These are phyloP conservation scores for Chymomyza fuscimana DNA, from an alignment of 2,888 invertebrate species.

Conservation along the genomic window DNA sequence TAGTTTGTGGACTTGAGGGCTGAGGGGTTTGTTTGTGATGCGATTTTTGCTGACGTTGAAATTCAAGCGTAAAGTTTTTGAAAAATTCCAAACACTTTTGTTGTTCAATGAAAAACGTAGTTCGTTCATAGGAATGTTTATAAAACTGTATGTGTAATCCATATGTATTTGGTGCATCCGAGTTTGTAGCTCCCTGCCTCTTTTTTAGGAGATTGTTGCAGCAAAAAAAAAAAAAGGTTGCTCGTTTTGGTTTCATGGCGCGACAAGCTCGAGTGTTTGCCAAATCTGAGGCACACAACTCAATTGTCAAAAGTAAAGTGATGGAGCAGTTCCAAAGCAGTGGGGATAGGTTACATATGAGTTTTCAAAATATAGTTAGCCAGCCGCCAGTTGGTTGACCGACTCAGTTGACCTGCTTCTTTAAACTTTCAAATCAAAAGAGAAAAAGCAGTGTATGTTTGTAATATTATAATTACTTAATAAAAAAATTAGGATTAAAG, in stretches of 20 bases:
- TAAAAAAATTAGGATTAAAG: too few relatives aligned
- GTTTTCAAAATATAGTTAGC: conserved; percentile 51
- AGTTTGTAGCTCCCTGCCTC: conserved; percentile 22
- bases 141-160: background rate
- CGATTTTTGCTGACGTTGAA: conserved; percentile 56
- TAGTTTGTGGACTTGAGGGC: background rate
- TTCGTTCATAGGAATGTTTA: conserved; percentile 26
- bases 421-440: too few relatives aligned
- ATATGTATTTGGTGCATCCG: conserved; percentile 26
- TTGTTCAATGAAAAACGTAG: conserved; percentile 6
- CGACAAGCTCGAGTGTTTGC: conserved; percentile 45
- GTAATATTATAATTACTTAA: too few relatives aligned
- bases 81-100: conserved; percentile 15
- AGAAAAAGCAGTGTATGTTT: too few relatives aligned
- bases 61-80: conserved; percentile 45
- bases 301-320: conserved; percentile 57
- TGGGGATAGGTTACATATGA: background rate
- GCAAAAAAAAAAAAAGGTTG: conserved; percentile 10
- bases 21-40: conserved; percentile 30
- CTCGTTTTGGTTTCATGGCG: conserved; percentile 48
- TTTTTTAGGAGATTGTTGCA: conserved; percentile 3
- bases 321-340: background rate
- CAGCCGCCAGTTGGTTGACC: conserved; percentile 46
- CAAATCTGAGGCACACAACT: conserved; percentile 40
- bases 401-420: conserved; percentile 5